Conservation (phyloP, 2,888 invertebrate species). For the Aphrophora alni region DNA sequence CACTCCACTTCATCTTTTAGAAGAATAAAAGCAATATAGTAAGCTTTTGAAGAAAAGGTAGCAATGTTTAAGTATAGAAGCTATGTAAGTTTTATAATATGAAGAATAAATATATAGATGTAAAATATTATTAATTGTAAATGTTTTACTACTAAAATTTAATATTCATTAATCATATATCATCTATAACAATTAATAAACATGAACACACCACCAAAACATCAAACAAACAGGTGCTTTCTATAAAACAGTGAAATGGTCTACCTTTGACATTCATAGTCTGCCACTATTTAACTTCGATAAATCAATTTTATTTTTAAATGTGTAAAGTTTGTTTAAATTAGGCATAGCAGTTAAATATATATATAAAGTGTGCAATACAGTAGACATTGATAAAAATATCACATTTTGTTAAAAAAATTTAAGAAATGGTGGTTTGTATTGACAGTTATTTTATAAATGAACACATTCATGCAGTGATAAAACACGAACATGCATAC, state of each 20-base stretch:
- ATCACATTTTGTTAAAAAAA: too few species aligned
- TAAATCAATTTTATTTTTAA: background rate
- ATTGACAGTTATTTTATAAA: background rate
- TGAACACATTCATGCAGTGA: background rate
- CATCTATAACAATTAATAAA: background rate
- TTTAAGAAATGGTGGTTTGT: too few species aligned
- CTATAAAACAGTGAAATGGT: background rate
- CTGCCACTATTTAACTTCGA: background rate
- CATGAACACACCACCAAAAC: background rate
- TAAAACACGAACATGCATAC: background rate
- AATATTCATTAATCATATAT: background rate
- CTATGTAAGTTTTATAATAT: background rate
- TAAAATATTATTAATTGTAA: background rate
- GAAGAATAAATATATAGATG: background rate
- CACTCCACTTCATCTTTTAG: conserved; percentile 2
- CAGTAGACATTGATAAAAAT: background rate
- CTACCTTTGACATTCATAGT: background rate
- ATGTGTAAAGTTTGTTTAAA: background rate
- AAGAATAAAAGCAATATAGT: background rate
- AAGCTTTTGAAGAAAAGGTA: background rate
- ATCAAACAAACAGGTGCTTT: background rate
- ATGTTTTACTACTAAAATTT: background rate
- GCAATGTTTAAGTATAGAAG: background rate
- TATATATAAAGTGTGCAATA: background rate
- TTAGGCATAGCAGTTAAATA: background rate